Base-by-base conservation (phyloP, 2,113 vertebrate genomes). In the Tricholaema leucomelas region DNA sequence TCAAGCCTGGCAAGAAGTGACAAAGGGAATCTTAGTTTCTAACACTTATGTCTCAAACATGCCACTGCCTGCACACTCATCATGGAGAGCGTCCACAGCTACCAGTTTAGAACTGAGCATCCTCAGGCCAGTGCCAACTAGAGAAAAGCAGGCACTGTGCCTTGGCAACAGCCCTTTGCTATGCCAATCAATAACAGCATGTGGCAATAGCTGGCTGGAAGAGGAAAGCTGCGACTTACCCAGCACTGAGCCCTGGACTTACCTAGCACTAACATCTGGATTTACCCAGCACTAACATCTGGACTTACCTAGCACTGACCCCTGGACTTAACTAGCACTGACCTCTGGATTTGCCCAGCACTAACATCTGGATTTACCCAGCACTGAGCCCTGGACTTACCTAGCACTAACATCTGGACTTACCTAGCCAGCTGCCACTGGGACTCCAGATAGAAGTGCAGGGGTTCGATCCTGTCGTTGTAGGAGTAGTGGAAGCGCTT, bases 401-500 rank as follows among this genome's bases (percentile, higher is more conserved):
- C 48, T 24, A 23, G 21, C 48, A 24, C 48, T 12, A 7, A 25
- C 11, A 24, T 24, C 48, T 50, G 23, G 48, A 24, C 48, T 50
- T 25, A 50, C 99, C 98, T 87, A 10, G 98, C 98, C 31, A 98
- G 98, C 84, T 99, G 99, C 99, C 99, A 99, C 23, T 98, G 98
- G 8, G 97, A 60, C 61, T 98, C 97, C 97, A 99, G 98, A 81
- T 99, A 99, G 33, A 99, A 98, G 48, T 98, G 98, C 59, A 98
- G 96, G 1, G 97, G 97, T 94, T 99, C 99, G 15, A 99, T 99
- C 31, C 99, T 98, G 48, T 97, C 92, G 30, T 97, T 99, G 40
- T 97, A 97, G 31, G 98, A 99, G 79, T 98, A 99, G 93, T 99
- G 99, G 67, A 99, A 95, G 84, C 99, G 98, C 93, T 99, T 99